Evolutionary conservation across 2,888 invertebrate genomes (phyloP).

Genomic region (Acanthosepion lycidas): DNA sequence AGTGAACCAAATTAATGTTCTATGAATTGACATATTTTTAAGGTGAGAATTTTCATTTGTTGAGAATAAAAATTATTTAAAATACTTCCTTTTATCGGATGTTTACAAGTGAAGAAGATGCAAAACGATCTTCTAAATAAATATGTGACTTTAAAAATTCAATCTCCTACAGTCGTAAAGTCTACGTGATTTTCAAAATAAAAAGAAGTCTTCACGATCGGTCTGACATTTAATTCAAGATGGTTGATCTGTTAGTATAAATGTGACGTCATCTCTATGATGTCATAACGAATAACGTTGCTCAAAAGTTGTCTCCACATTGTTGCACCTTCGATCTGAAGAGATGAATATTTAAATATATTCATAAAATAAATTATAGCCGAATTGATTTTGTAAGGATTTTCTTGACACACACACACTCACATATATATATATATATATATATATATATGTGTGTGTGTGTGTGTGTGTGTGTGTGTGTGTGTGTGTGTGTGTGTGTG

Average conservation of each 20-base stretch:
- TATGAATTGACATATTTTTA: too few species aligned
- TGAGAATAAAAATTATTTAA: background rate
- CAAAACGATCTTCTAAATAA: background rate
- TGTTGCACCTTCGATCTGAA: too few species aligned
- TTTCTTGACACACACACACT: too few species aligned
- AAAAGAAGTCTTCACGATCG: background rate
- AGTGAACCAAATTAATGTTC: too few species aligned
- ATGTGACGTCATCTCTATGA: background rate
- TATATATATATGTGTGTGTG: too few species aligned
- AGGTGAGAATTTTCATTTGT: too few species aligned
- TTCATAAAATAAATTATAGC: too few species aligned
- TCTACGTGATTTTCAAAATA: background rate
- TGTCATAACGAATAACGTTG: background rate
- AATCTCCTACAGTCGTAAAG: background rate
- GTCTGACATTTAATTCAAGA: background rate
- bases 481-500: too few species aligned
- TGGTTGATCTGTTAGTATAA: background rate
- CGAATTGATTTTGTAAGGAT: too few species aligned
- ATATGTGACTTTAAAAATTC: background rate
- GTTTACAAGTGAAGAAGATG: background rate
- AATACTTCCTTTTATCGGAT: background rate
- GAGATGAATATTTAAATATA: too few species aligned
- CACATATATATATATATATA: too few species aligned
- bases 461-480: too few species aligned
- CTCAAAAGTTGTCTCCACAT: background rate